A percentile compares a stretch with the other conserved stretches of the same genome.
These are phyloP conservation scores for Aphelenchoides besseyi DNA, from an alignment of 1,140 invertebrate genomes.

Conservation along the genomic window DNA sequence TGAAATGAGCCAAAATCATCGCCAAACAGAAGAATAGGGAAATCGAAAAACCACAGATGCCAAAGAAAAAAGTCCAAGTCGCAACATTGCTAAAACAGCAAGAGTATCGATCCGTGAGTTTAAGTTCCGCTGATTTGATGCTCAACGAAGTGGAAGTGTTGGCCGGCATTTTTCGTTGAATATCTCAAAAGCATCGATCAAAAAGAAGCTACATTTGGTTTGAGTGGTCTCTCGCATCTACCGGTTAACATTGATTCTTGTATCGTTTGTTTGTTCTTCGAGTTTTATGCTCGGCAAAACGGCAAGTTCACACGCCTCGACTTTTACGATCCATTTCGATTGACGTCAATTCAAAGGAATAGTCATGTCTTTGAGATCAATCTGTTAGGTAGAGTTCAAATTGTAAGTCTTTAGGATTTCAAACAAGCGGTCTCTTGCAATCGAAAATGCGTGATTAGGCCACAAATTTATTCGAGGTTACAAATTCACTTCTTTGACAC, in stretches of 20 bases:
- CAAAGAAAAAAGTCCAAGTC: background rate
- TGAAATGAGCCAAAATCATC: constrained; percentile 2
- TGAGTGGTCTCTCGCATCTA: background rate
- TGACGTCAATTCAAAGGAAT: background rate
- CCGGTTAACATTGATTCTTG: background rate
- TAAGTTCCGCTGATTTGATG: background rate
- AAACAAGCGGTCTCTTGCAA: no score
- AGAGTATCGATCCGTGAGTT: background rate
- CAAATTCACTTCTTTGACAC: background rate
- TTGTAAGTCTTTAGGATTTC: no score
- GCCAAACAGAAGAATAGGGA: constrained; percentile 4
- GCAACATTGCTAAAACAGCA: constrained; percentile 11
- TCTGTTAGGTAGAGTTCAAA: no score
- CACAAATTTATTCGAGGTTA: background rate
- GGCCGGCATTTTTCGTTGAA: no score
- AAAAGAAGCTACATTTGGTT: background rate
- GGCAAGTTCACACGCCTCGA: background rate
- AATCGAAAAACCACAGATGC: background rate
- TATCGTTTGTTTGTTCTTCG: background rate
- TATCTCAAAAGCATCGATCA: no score
- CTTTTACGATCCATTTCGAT: background rate
- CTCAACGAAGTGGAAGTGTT: background rate
- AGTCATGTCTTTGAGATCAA: no score
- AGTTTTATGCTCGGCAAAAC: background rate
- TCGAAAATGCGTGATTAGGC: no score